phyloP scores from a whole-genome alignment of 2,113 vertebrate species.

The Corynorhinus townsendii region DNA sequence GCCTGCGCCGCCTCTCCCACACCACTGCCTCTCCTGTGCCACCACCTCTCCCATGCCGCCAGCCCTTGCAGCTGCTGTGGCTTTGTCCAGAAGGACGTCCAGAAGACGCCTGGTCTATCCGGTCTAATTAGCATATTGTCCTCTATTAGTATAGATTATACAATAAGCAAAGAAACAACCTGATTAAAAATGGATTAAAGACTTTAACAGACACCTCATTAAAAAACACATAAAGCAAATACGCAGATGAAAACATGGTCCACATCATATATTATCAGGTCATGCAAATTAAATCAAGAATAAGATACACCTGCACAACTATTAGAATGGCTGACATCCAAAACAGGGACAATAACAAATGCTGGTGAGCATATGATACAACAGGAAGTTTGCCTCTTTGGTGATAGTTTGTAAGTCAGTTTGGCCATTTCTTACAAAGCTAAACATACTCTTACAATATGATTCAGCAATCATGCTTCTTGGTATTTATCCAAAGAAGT shows the following conservation, averaged over 20 bases:
- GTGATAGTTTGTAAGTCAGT: not conserved
- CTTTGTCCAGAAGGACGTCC: too few relatives aligned
- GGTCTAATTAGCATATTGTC: too few relatives aligned
- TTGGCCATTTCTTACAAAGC: not conserved
- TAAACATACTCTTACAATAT: not conserved
- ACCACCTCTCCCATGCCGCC: too few relatives aligned
- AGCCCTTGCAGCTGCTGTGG: too few relatives aligned
- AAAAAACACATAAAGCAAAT: not conserved
- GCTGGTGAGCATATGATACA: not conserved
- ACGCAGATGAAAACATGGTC: not conserved
- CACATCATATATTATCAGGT: not conserved
- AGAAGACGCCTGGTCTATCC: too few relatives aligned
- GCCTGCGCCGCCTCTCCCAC: fast-evolving
- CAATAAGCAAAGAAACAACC: not conserved
- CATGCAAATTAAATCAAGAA: not conserved
- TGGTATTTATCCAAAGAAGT: not conserved
- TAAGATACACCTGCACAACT: not conserved
- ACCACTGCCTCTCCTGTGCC: too few relatives aligned
- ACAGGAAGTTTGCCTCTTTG: not conserved
- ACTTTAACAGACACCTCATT: not conserved
- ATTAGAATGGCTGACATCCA: not conserved
- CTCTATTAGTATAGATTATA: too few relatives aligned
- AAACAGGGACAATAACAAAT: not conserved
- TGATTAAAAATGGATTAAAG: not conserved
- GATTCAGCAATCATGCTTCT: not conserved